Conservation (phyloP, 2,888 invertebrate genomes). For the Chironomus tentans region DNA sequence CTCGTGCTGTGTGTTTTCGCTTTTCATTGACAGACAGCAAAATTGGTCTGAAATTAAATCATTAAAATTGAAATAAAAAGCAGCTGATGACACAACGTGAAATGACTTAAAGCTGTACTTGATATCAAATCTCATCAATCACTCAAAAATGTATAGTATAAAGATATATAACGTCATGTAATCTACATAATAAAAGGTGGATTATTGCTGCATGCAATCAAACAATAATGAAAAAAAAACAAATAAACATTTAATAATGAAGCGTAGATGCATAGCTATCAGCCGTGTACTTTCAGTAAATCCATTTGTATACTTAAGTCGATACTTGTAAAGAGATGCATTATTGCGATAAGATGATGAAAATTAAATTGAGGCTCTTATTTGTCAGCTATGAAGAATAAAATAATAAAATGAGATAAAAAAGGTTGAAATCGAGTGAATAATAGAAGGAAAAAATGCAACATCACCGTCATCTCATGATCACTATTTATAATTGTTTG, state of each 20-base stretch:
- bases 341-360: background rate
- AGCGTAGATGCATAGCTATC: too few relatives aligned
- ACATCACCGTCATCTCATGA: background rate
- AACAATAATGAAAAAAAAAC: background rate
- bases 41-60: background rate
- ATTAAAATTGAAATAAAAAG: background rate
- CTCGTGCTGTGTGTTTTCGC: too few relatives aligned
- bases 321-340: background rate
- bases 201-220: background rate
- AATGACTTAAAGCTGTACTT: conserved; percentile 2
- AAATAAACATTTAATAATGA: background rate
- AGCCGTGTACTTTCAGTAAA: background rate
- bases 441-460: background rate
- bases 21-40: background rate
- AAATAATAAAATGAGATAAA: background rate
- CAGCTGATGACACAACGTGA: background rate
- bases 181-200: conserved; percentile 1
- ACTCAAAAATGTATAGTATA: background rate
- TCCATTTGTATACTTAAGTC: background rate
- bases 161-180: background rate
- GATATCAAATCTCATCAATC: conserved; percentile 20
- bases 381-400: background rate
- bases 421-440: background rate
- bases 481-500: too few relatives aligned
- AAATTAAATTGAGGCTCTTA: background rate